phyloP scores from a whole-genome alignment of 2,113 vertebrate genomes.

The Saguinus imperator region DNA sequence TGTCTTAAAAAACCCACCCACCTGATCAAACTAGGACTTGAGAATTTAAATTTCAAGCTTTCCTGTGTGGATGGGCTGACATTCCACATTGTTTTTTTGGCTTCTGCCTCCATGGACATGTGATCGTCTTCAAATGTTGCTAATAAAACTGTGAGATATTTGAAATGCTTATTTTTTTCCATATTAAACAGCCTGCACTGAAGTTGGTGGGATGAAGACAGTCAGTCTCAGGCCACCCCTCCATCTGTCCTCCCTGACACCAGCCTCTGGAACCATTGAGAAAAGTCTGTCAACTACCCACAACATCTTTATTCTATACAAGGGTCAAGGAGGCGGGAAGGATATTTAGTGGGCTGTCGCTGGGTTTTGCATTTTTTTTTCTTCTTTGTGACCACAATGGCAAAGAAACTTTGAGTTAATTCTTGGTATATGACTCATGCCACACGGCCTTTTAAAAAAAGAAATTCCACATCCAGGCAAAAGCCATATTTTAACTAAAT shows the following conservation, averaged over 20 bases:
- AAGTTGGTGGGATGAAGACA: neutral
- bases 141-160: neutral
- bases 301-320: no score
- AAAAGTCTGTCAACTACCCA: neutral
- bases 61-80: neutral
- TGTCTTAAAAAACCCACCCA: neutral
- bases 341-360: neutral
- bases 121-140: neutral
- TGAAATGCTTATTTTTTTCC: neutral
- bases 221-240: neutral
- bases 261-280: neutral
- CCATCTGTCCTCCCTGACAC: neutral
- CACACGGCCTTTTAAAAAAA: neutral
- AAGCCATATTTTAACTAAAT: constrained; percentile 28
- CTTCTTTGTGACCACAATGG: neutral
- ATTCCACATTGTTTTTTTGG: neutral
- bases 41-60: neutral
- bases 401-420: neutral
- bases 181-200: neutral
- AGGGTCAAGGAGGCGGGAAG: neutral
- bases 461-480: constrained; percentile 20
- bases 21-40: neutral
- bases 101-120: neutral
- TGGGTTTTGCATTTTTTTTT: neutral
- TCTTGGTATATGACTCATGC: neutral